Conservation (phyloP, 2,888 invertebrate genomes). For the Dasysyrphus albostriatus region DNA sequence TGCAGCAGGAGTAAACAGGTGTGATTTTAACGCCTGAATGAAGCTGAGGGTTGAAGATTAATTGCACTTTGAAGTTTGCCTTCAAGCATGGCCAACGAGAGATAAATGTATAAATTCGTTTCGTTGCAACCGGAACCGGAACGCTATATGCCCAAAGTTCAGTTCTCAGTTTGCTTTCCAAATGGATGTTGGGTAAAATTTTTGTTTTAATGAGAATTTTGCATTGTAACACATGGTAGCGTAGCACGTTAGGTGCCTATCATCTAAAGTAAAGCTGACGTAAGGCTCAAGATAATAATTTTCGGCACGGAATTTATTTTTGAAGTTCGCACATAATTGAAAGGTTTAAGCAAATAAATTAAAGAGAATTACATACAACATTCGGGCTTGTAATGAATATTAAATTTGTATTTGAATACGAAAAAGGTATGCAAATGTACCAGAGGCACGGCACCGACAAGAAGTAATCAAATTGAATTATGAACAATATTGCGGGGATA, state of each 20-base stretch:
- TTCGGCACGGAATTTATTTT: slow-evolving; percentile 10
- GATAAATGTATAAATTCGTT: slow-evolving; percentile 9
- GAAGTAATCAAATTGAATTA: background rate
- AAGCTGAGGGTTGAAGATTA: slow-evolving; percentile 63
- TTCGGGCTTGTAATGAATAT: slow-evolving; percentile 7
- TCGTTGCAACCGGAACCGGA: slow-evolving; percentile 10
- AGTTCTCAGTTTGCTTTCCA: slow-evolving; percentile 1
- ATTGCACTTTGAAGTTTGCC: slow-evolving; percentile 54
- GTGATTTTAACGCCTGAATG: slow-evolving; percentile 57
- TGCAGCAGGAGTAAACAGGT: slow-evolving; percentile 35
- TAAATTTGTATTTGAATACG: background rate
- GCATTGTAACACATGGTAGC: background rate
- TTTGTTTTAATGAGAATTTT: slow-evolving; percentile 20
- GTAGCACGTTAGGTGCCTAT: background rate
- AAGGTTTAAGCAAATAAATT: slow-evolving; percentile 18
- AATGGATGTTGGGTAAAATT: slow-evolving; percentile 6
- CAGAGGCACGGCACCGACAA: background rate
- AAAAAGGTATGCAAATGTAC: background rate
- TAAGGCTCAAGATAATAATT: slow-evolving; percentile 7
- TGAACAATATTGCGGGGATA: background rate
- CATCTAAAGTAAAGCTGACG: slow-evolving; percentile 1
- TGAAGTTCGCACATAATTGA: background rate
- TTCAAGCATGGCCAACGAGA: slow-evolving; percentile 28
- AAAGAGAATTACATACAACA: slow-evolving; percentile 5
- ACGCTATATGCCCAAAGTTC: background rate